Conservation (phyloP, 2,113 vertebrate genomes). For the Tenrec ecaudatus region DNA sequence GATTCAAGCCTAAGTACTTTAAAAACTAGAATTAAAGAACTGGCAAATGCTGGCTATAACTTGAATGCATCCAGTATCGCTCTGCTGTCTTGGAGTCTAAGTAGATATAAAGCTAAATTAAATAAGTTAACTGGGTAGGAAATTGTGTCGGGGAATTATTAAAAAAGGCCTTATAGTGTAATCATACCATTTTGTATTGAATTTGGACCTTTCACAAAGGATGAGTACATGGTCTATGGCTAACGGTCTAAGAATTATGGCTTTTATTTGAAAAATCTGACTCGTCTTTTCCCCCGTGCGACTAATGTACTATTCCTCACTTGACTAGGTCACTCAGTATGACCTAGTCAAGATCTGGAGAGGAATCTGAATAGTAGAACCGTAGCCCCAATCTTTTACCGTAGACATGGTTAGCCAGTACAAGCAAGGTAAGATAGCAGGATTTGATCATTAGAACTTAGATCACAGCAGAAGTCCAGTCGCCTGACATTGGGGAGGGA, state of each 20-base stretch:
- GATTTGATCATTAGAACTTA: neutral
- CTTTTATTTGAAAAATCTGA: neutral
- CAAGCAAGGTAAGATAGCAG: neutral
- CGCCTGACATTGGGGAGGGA: neutral
- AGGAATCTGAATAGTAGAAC: constrained; percentile 10
- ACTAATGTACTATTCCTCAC: neutral
- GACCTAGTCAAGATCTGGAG: neutral
- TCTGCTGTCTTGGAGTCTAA: constrained; percentile 85
- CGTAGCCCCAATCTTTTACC: constrained; percentile 12
- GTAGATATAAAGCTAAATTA: constrained; percentile 87
- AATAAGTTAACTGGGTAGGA: constrained; percentile 76
- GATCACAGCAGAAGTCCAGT: neutral
- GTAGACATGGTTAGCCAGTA: neutral
- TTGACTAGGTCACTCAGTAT: neutral
- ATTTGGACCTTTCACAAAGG: constrained; percentile 37
- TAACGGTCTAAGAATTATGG: neutral
- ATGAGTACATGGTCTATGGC: neutral
- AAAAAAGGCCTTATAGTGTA: neutral
- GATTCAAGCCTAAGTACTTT: constrained; percentile 86
- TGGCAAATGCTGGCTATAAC: constrained; percentile 85
- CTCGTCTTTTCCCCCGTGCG: neutral
- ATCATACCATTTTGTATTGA: neutral
- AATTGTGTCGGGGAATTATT: neutral
- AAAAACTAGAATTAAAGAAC: constrained; percentile 82
- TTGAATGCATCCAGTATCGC: constrained; percentile 86